Evolutionary conservation across 2,888 invertebrate genomes (phyloP), one percentile per base, ranked within the genome.

Genomic region (Apomyelois bistriatella): DNA sequence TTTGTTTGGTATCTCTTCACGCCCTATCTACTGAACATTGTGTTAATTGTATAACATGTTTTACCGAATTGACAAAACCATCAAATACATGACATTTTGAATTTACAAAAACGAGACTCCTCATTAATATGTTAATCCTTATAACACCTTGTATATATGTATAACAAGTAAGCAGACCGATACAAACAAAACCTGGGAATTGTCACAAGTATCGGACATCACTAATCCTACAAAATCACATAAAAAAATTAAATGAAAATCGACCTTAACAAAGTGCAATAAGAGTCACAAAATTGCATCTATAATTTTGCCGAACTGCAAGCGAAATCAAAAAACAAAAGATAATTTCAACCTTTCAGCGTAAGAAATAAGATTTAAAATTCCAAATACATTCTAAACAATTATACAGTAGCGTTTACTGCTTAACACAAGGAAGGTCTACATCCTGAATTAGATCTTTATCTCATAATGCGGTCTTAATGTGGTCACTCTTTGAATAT

Each of bases 401-500:
- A 17, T 42, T 15, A 41, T 52, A 48, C 52, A 54, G 48, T 42
- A 52, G 42, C 47, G 28, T 66, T 66, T 66, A 59, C n/a, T n/a
- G n/a, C 22, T 22, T 22, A 3, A 22, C 66, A 58, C 64, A 68
- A 65, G 68, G 72, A 75, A 71, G 73, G 71, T 69, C 83, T 81
- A 76, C 79, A 80, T 79, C 80, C 72, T 68, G 73, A 70, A 82
- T 82, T 79, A 82, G 85, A 88, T 87, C 73, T 76, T 82, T 85
- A 89, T 89, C 87, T 77, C 54, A 63, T 79, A 82, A 80, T 79
- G 61, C 76, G 69, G 61, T 65, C 64, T 71, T 69, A 79, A 79
- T 76, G 70, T 67, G 66, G 64, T 70, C 71, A 67, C 68, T 75
- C 76, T 78, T 72, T 64, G 52, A 56, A 72, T 71, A 77, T 78